Evolutionary conservation across 2,113 vertebrate genomes (phyloP), one percentile per base, ranked within the genome.

Genomic region (Nesogale talazaci): DNA sequence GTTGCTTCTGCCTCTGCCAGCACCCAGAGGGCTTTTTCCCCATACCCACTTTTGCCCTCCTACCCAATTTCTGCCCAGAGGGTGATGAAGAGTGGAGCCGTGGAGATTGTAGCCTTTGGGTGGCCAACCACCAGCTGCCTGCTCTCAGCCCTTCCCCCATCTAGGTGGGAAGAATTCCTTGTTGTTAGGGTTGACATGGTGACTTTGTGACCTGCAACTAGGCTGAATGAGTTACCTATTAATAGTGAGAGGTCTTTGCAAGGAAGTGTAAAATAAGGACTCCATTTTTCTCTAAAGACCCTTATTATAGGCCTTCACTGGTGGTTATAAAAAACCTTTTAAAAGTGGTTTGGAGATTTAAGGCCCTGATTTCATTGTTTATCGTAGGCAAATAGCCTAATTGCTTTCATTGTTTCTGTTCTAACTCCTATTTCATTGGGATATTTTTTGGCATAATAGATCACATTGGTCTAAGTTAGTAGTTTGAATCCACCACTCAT

Each of bases 201-300:
- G 90, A 96, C 96, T 94, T 94, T 96, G 88, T 96, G 95, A 94
- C 93, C 87, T 94, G 87, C 4, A 22, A 20, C 56, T 93, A 79
- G 77, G 52, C 76, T 52, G 46, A 52, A 52, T 52, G 46, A 52
- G 46, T 52, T 52, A 52, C 46, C 46, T 52, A 52, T 52, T 52
- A 52, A 52, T 52, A 52, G 46, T 12, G 14, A 52, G 46, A 52
- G 46, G 46, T 52, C 46, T 52, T 52, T 52, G 46, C 46, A 52
- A 52, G 46, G 46, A 52, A 12, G 14, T 52, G 46, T 52, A 52
- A 9, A 52, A 52, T 10, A 20, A 19, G 59, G 59, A 61, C 22
- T 59, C 46, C 17, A 1, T 56, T 63, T 83, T 11, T 31, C 65
- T 52, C 65, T 67, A 29, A 29, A 67, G 25, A 31, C 20, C 6